These are phyloP conservation scores for Oryzias sinensis DNA, from an alignment of 2,797 vertebrate species.

Conservation along the genomic window DNA sequence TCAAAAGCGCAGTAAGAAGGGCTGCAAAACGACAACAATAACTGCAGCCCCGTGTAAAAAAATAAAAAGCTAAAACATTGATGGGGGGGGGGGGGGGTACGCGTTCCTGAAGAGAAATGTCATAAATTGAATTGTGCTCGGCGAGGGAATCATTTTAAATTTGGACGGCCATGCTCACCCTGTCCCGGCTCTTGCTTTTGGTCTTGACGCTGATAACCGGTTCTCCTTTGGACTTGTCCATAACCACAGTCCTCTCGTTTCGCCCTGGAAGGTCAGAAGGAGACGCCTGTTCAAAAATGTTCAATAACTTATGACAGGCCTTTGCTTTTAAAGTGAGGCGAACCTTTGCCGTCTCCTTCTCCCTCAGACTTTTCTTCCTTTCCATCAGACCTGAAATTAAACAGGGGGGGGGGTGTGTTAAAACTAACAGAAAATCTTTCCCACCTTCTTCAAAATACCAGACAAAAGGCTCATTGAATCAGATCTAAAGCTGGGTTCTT, in stretches of 20 bases:
- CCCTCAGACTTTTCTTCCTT: constrained; percentile 82
- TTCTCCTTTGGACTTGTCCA: constrained; percentile 98
- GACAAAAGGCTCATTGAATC: too few species aligned
- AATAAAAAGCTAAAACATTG: background rate
- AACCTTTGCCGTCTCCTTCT: constrained; percentile 79
- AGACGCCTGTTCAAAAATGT: too few species aligned
- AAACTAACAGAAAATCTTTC: background rate
- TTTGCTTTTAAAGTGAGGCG: too few species aligned
- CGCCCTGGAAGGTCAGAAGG: constrained; percentile 58
- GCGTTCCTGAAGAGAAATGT: too few species aligned
- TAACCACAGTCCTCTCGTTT: constrained; percentile 90
- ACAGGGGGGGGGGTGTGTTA: too few species aligned
- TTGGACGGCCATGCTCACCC: constrained; percentile 73
- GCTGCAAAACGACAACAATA: background rate
- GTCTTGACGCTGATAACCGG: constrained; percentile 96
- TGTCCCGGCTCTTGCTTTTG: constrained; percentile 91
- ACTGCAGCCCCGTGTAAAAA: background rate
- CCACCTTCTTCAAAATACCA: background rate
- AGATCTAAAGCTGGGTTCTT: too few species aligned
- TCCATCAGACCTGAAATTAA: constrained; percentile 74
- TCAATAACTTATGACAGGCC: too few species aligned
- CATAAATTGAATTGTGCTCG: too few species aligned
- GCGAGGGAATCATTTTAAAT: too few species aligned
- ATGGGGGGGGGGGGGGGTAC: too few species aligned
- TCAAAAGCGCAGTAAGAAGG: too few species aligned